Percentiles rank a stretch among this genome's conserved stretches.
phyloP scores from a whole-genome alignment of 2,113 vertebrate genomes.

The Ptychochromis oligacanthus region DNA sequence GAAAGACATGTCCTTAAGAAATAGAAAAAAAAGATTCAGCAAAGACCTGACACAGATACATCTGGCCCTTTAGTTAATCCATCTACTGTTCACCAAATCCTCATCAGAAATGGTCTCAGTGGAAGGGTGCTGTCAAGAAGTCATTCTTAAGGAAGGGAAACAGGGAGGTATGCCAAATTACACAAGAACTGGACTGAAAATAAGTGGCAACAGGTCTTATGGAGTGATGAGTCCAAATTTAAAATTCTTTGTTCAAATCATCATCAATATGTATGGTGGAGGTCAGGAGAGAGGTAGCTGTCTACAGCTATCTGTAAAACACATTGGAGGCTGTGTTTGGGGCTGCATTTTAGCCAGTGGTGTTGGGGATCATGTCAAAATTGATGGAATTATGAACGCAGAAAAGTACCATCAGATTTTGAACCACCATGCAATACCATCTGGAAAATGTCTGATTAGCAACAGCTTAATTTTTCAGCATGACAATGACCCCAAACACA shows the following conservation, averaged over 20 bases:
- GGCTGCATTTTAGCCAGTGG: too few relatives aligned
- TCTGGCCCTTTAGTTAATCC: neutral
- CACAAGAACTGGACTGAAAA: neutral
- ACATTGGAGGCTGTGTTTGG: neutral
- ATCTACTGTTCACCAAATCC: neutral
- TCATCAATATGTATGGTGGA: too few relatives aligned
- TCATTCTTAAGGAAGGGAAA: neutral
- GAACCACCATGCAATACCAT: too few relatives aligned
- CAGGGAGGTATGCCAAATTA: rapidly evolving
- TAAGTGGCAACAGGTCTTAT: neutral
- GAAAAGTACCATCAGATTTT: too few relatives aligned
- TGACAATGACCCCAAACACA: too few relatives aligned
- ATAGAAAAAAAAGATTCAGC: rapidly evolving
- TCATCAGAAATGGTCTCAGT: neutral
- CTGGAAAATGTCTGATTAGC: too few relatives aligned
- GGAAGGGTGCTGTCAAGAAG: neutral
- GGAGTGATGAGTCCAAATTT: too few relatives aligned
- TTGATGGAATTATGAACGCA: too few relatives aligned
- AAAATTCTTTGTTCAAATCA: too few relatives aligned
- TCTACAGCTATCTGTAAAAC: neutral
- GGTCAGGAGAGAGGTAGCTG: too few relatives aligned
- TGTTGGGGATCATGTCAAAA: too few relatives aligned
- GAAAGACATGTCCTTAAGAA: neutral
- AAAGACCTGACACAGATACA: neutral
- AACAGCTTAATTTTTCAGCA: too few relatives aligned